Evolutionary conservation across 2,888 invertebrate genomes (phyloP), one percentile per base, ranked within the genome.

Genomic region (Gastrophysa polygoni): DNA sequence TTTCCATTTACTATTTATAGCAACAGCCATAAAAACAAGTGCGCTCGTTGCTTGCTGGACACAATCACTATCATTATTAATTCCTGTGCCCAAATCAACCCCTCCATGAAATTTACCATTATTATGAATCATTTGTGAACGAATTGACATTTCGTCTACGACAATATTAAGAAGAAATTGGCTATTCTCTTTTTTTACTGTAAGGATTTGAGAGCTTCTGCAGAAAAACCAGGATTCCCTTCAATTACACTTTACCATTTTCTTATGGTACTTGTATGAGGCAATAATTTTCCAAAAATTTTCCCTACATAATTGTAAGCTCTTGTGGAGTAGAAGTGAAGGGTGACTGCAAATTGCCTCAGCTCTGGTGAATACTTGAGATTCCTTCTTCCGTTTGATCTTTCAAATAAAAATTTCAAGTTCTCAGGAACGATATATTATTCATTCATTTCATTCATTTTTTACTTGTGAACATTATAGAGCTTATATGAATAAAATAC

Each of bases 21-120:
- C 59, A 16, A 71, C 71, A 8, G 63, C 63, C 64, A 70, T 60
- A 46, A 71, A 68, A 7, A 70, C 68, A 21, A 61, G 18, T 3
- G 24, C 24, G 7, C 7, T 3, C 7, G 24, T 24, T 24, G 24
- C 24, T 5, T 24, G 4, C 7, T 3, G 3, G 7, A 24, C 7
- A 24, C 7, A 5, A 24, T 24, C 24, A 24, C 24, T 5, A 7
- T 24, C 47, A 7, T 47, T 59, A 28, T 47, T 16, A 43, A 48
- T 43, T 1, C 16, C 49, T 2, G 55, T 60, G 1, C 64, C 64
- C 4, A 60, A 17, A 28, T 59, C 59, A 10, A 64, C 52, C 18
- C 55, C 61, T 8, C 59, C 61, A 57, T 54, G 14, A 56, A 64
- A 64, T 24, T 11, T 28, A 20, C 20, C 34, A n/a, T 61, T 48